phyloP scores from a whole-genome alignment of 2,888 invertebrate species.

The Pyralis farinalis region DNA sequence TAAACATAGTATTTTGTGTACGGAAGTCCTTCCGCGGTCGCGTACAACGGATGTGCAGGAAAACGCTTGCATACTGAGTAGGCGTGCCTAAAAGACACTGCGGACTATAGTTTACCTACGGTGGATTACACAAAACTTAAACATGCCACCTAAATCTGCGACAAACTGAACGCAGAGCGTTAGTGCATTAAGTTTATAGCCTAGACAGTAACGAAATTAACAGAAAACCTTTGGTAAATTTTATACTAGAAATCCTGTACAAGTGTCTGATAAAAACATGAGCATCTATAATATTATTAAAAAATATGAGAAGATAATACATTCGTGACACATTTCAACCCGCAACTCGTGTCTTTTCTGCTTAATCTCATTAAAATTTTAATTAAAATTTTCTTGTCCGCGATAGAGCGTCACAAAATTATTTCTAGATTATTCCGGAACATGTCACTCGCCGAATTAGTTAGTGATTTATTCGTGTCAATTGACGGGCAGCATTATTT shows the following conservation, averaged over 20 bases:
- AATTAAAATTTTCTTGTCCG: constrained; percentile 47
- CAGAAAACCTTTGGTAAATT: no score
- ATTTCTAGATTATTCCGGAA: constrained; percentile 59
- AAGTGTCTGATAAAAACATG: constrained; percentile 9
- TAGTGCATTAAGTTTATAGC: constrained; percentile 46
- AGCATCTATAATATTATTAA: constrained; percentile 13
- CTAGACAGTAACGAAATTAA: constrained; percentile 40
- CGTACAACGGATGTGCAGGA: constrained; percentile 77
- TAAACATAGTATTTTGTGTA: constrained; percentile 77
- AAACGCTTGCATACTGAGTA: constrained; percentile 80
- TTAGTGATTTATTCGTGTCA: constrained; percentile 69
- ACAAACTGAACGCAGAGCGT: constrained; percentile 56
- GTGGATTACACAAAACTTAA: constrained; percentile 74
- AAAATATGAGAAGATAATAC: constrained; percentile 20
- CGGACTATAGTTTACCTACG: constrained; percentile 74
- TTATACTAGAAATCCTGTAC: no score
- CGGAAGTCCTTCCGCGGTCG: constrained; percentile 75
- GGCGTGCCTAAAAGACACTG: constrained; percentile 79
- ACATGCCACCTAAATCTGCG: constrained; percentile 72
- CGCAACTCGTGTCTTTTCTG: constrained; percentile 26
- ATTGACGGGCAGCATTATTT: constrained; percentile 72
- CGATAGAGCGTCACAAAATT: constrained; percentile 52
- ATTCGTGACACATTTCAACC: constrained; percentile 22
- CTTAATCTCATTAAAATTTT: constrained; percentile 70
- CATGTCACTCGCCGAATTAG: constrained; percentile 75